These are phyloP conservation scores for Uromys caudimaculatus DNA, from an alignment of 2,797 vertebrate species.

Conservation along the genomic window DNA sequence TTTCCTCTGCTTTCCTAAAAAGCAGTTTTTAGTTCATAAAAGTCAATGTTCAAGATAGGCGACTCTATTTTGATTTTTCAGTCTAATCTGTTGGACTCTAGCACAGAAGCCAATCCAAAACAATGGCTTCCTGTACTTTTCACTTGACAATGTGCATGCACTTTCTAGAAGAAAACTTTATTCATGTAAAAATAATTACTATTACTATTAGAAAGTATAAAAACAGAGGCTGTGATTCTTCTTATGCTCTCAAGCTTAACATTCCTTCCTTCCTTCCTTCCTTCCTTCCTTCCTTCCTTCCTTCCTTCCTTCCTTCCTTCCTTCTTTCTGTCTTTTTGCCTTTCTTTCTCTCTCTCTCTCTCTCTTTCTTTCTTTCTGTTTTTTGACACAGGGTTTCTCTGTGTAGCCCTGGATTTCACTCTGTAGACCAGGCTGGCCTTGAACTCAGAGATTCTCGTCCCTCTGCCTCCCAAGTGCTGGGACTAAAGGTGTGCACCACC, in stretches of 20 bases:
- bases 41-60: neutral
- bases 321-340: neutral
- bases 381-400: neutral
- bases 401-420: neutral
- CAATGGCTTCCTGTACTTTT: neutral
- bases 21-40: neutral
- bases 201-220: neutral
- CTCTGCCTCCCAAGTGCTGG: neutral
- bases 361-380: neutral
- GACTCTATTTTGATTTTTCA: neutral
- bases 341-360: neutral
- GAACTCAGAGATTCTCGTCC: neutral
- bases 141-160: neutral
- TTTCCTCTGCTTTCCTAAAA: neutral
- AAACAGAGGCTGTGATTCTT: neutral
- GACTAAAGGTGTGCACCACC: neutral
- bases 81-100: neutral
- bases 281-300: rapidly evolving
- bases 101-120: neutral
- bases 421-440: neutral
- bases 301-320: rapidly evolving
- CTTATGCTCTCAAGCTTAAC: constrained; percentile 14
- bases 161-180: constrained; percentile 22
- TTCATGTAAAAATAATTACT: constrained; percentile 17
- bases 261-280: rapidly evolving